Conservation (phyloP, 2,797 vertebrate genomes). For the Hemitrygon akajei region DNA sequence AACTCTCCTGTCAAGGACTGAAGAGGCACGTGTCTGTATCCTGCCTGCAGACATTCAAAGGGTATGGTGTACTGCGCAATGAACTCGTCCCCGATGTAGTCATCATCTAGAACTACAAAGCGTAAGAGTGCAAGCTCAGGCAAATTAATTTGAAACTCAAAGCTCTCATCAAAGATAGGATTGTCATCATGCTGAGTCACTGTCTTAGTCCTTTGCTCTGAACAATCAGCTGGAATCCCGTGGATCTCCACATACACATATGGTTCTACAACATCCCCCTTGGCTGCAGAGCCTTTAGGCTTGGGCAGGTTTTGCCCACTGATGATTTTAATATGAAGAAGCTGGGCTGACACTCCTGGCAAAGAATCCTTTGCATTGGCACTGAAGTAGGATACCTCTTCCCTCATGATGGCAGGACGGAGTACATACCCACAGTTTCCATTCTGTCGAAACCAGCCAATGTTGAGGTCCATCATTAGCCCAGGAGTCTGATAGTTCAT, state of each 20-base stretch:
- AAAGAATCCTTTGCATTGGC: constrained; percentile 81
- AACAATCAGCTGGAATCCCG: constrained; percentile 80
- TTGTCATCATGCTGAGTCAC: constrained; percentile 82
- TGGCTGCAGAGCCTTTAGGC: constrained; percentile 80
- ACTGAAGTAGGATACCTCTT: constrained; percentile 91
- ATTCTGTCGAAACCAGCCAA: constrained; percentile 83
- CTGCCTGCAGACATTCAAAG: constrained; percentile 83
- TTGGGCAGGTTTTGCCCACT: constrained; percentile 89
- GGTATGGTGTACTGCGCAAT: constrained; percentile 91
- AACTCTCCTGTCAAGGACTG: constrained; percentile 79
- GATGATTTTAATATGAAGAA: constrained; percentile 84
- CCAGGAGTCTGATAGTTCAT: constrained; percentile 90
- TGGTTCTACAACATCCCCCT: constrained; percentile 85
- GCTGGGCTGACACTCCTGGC: constrained; percentile 79
- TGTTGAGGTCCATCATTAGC: constrained; percentile 87
- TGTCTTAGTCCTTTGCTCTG: constrained; percentile 84
- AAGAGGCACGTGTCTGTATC: constrained; percentile 80
- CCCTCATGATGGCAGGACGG: constrained; percentile 83
- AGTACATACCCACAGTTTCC: constrained; percentile 84
- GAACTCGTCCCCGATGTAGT: constrained; percentile 88
- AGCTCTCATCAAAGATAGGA: constrained; percentile 82
- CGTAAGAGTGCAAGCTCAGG: constrained; percentile 78
- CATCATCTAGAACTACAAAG: constrained; percentile 81
- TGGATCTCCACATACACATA: constrained; percentile 87
- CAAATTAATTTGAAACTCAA: constrained; percentile 89